Base-by-base conservation (phyloP, 2,797 vertebrate genomes). In the Intellagama lesueurii region DNA sequence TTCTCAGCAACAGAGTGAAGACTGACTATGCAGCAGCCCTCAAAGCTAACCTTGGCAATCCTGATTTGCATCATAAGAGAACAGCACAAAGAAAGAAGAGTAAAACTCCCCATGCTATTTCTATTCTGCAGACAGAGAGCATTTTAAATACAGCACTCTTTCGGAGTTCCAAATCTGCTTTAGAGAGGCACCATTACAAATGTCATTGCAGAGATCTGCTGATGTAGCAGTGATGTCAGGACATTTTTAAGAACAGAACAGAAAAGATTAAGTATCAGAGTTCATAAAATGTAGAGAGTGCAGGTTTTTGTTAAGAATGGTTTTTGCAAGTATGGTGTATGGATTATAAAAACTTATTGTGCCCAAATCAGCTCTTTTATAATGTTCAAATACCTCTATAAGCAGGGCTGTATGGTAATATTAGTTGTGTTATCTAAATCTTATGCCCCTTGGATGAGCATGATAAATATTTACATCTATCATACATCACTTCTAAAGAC, bases 51-150 rank as follows among this genome's bases (percentile, higher is more conserved):
- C 35, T n/a, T 26, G 40, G n/a, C 40, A 68, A 86, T 68, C 84
- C 30, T 86, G 60, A n/a, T 86, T 40, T 78, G 9, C 60, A 68
- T 68, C 28, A 86, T 5, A 86, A 86, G 56, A 86, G 40, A 86
- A 78, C 28, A 68, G 28, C 28, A 28, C 32, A 30, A 72, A 56
- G 69, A 73, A 56, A 30, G 7, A n/a, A 66, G 56, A 77, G 26
- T 77, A 86, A 26, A 78, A 56, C 19, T 22, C 30, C 28, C 19
- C 17, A 47, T 86, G 19, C 35, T 66, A 28, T 30, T 84, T 64
- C 26, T 30, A 32, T 75, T 35, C 32, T 73, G 24, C 4, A 40
- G 69, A 17, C 89, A 75, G 85, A 84, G n/a, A 35, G 86, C 1
- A 47, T 16, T 86, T 85, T 35, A 32, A 85, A 66, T 1, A 0